A percentile compares a stretch with the other conserved stretches of the same genome.
phyloP scores from a whole-genome alignment of 1,140 invertebrate species.

The Solen grandis region DNA sequence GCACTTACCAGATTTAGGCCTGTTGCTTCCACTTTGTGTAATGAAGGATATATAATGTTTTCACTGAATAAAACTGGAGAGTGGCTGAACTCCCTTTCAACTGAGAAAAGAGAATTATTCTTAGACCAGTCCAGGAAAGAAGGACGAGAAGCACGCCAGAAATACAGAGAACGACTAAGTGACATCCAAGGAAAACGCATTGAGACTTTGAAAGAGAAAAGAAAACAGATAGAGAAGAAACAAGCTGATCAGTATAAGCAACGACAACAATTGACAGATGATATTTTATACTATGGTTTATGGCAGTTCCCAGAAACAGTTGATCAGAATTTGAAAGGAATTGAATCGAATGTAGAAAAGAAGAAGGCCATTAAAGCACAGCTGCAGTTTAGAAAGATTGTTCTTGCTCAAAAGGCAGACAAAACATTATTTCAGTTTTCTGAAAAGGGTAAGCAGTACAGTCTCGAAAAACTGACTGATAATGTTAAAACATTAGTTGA shows the following conservation, averaged over 20 bases:
- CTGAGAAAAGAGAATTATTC: neutral
- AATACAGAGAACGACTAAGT: slow-evolving; percentile 14
- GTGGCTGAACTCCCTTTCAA: slow-evolving; percentile 3
- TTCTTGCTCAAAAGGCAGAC: slow-evolving; percentile 44
- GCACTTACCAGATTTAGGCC: slow-evolving; percentile 23
- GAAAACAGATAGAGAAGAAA: slow-evolving; percentile 24
- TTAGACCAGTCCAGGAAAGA: slow-evolving; percentile 15
- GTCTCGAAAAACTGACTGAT: slow-evolving; percentile 8
- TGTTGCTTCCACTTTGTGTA: slow-evolving; percentile 2
- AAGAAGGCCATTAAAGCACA: slow-evolving; percentile 51
- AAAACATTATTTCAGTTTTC: slow-evolving; percentile 16
- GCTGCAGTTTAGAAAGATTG: slow-evolving; percentile 48
- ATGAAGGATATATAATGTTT: slow-evolving; percentile 51
- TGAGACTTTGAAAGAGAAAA: slow-evolving; percentile 19
- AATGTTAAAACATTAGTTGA: slow-evolving; percentile 26
- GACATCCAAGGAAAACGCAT: neutral
- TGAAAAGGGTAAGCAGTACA: neutral
- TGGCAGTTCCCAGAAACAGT: slow-evolving; percentile 45
- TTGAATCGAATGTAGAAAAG: slow-evolving; percentile 20
- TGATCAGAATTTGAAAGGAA: neutral
- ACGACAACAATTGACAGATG: slow-evolving; percentile 26
- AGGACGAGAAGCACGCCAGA: neutral
- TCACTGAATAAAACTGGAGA: slow-evolving; percentile 35
- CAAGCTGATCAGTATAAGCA: neutral
- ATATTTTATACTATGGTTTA: slow-evolving; percentile 46